Conservation (phyloP, 1,140 invertebrate species). For the Choristoneura fumiferana region DNA sequence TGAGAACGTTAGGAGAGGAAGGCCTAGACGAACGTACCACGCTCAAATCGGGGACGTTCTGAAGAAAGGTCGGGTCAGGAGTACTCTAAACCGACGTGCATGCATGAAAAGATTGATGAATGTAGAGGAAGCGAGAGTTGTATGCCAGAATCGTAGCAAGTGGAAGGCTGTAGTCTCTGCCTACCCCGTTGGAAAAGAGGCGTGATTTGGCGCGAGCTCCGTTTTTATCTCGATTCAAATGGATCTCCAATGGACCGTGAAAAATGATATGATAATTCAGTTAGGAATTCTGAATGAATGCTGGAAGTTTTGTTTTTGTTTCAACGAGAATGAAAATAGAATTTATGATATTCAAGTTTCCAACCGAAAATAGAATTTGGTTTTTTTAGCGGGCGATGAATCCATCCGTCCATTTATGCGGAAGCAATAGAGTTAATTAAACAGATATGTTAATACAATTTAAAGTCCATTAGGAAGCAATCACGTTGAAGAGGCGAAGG, state of each 20-base stretch:
- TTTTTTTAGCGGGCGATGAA: neutral
- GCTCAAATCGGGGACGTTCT: too few relatives aligned
- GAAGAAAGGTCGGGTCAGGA: too few relatives aligned
- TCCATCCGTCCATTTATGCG: neutral
- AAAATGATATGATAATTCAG: constrained; percentile 13
- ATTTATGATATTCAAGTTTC: neutral
- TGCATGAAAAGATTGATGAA: too few relatives aligned
- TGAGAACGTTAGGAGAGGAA: too few relatives aligned
- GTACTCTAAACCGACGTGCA: too few relatives aligned
- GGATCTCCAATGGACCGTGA: constrained; percentile 2
- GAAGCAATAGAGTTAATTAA: constrained; percentile 38
- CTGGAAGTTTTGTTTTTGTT: neutral
- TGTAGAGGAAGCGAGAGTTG: too few relatives aligned
- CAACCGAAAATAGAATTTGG: neutral
- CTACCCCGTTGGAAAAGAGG: too few relatives aligned
- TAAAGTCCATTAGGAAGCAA: constrained; percentile 62
- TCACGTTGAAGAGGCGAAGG: constrained; percentile 45
- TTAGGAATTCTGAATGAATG: constrained; percentile 1
- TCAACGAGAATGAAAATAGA: constrained; percentile 4
- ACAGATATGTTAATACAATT: constrained; percentile 49
- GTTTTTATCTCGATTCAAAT: neutral
- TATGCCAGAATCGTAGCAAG: too few relatives aligned
- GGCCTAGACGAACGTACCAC: too few relatives aligned
- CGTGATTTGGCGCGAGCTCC: too few relatives aligned
- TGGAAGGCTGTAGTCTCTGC: too few relatives aligned